These are phyloP conservation scores for Bradypodion ventrale DNA, from an alignment of 2,797 vertebrate species.

Conservation along the genomic window DNA sequence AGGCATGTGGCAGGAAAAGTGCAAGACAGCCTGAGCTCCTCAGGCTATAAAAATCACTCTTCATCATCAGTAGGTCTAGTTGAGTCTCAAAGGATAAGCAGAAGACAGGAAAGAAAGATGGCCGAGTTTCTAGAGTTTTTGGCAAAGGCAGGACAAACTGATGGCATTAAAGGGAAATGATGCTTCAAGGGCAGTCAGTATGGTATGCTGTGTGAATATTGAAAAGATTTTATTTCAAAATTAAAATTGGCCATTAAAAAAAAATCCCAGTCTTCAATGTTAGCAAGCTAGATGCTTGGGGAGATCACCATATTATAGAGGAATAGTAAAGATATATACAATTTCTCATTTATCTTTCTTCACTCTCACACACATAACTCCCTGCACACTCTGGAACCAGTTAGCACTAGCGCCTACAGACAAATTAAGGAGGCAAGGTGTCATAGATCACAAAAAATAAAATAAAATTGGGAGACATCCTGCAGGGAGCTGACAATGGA, in stretches of 20 bases:
- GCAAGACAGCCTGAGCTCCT: neutral
- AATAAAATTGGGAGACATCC: too few species aligned
- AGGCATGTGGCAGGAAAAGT: neutral
- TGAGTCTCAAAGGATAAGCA: constrained; percentile 25
- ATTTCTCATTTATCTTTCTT: neutral
- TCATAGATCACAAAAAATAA: too few species aligned
- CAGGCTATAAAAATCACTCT: constrained; percentile 19
- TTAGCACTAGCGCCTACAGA: neutral
- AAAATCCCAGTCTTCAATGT: fast-evolving
- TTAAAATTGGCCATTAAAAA: neutral
- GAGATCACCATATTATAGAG: neutral
- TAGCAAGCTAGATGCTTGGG: neutral
- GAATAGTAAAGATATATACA: neutral
- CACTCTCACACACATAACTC: too few species aligned
- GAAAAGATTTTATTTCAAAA: neutral
- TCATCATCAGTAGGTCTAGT: neutral
- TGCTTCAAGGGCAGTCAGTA: constrained; percentile 32
- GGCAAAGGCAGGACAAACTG: neutral
- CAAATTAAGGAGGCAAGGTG: too few species aligned
- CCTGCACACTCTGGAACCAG: neutral
- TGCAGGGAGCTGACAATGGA: too few species aligned
- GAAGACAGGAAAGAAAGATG: neutral
- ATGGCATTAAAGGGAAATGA: neutral
- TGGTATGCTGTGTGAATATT: neutral
- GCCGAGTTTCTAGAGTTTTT: neutral